Evolutionary conservation across 2,113 vertebrate species (phyloP), one percentile per base, ranked within the genome.

Genomic region (Pionites leucogaster): DNA sequence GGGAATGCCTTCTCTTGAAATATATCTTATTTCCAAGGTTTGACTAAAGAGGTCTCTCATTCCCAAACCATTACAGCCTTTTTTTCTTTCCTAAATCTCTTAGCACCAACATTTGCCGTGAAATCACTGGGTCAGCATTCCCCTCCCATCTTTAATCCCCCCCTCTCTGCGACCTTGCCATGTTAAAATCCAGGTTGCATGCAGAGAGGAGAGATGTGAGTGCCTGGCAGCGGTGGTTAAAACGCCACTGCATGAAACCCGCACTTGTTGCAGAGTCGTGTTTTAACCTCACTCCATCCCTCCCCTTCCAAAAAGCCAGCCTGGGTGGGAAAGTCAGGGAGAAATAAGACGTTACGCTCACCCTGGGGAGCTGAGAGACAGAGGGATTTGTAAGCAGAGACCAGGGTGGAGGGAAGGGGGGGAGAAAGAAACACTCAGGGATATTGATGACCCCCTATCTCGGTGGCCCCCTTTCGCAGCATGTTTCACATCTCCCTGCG

Each of bases 1-100:
- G 95, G 91, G 92, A 95, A 93, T 82, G 74, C 44, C 53, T 93
- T 91, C 52, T 89, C 65, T 84, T 82, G 67, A 87, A 88, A 82
- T 95, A 53, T 69, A 92, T 94, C 92, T 86, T 93, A 96, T 97
- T 96, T 96, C 86, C 81, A 88, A 2, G 11, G 83, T 92, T 74
- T 80, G 50, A 86, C 91, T 92, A 92, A 84, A 89, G 70, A 89
- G 77, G 62, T 92, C 84, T 53, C 65, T 95, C 75, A 88, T 93
- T 95, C 96, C 92, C 95, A 96, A 93, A 74, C 91, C 83, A 72
- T 91, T 95, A 93, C 46, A 91, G 83, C 77, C 53, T 94, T 93
- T 94, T 91, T 91, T 69, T 95, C 81, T 85, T 89, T 93, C 86
- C 70, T 69, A 92, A 92, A 96, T 86, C 86, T 93, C 81, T 52